Evolutionary conservation across 2,888 invertebrate species (phyloP), one percentile per base, ranked within the genome.

Genomic region (Platynereis dumerilii): DNA sequence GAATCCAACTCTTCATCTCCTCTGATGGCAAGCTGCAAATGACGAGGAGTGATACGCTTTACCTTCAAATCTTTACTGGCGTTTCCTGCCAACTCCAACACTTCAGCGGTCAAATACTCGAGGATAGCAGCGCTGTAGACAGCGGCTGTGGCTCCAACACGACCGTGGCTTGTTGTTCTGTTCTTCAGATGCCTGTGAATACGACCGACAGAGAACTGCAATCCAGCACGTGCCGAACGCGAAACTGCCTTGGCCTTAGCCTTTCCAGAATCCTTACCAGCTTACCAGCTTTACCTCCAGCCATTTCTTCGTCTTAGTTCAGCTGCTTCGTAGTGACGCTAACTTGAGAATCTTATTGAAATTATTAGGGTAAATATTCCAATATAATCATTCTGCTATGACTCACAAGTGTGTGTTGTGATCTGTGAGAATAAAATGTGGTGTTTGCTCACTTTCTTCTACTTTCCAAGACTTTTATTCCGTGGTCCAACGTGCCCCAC

Each of bases 281-380:
- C 98, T 92, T 99, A n/a, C n/a, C n/a, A n/a, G n/a, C n/a, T 92
- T 99, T 99, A 85, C 99, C 99, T 86, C 98, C 99, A 90, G 98
- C 65, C 65, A 65, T 65, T 28, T 34, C 60, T 60, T 42, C 22
- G 45, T 42, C 56, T 60, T 60, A 56, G 55, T 55, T 34, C 34
- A n/a, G 12, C 34, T 34, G 34, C 34, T 34, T 12, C 5, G 34
- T 34, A 34, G 34, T 34, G 34, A 34, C 34, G 34, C 34, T 34
- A 34, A 5, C 34, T 34, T 34, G 34, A 12, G 34, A 7, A 34
- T 34, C n/a, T n/a, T n/a, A n/a, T n/a, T n/a, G n/a, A n/a, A n/a
- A n/a, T n/a, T n/a, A n/a, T n/a, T n/a, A n/a, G n/a, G n/a, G n/a
- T n/a, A n/a, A n/a, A n/a, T n/a, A n/a, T n/a, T n/a, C n/a, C n/a